phyloP scores from a whole-genome alignment of 2,888 invertebrate species.

The Mythimna vitellina region DNA sequence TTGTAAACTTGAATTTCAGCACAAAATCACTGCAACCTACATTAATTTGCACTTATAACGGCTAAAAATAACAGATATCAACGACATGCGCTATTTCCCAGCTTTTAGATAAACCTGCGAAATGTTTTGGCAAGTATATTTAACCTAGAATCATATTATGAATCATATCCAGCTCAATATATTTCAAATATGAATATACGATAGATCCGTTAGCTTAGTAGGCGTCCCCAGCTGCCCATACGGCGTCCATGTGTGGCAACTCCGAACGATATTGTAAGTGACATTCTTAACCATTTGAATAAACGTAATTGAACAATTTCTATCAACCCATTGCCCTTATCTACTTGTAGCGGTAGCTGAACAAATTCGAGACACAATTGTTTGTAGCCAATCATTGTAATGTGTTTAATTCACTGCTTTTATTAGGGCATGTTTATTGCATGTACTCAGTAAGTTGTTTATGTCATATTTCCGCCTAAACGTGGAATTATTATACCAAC shows the following conservation, averaged over 20 bases:
- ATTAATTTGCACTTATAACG: conserved; percentile 42
- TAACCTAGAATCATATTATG: conserved; percentile 61
- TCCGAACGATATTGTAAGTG: conserved; percentile 85
- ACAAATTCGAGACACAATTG: conserved; percentile 78
- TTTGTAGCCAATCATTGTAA: conserved; percentile 80
- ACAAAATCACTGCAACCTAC: conserved; percentile 15
- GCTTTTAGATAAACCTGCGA: conserved; percentile 51
- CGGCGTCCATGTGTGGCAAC: conserved; percentile 78
- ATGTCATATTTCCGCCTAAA: conserved; percentile 1
- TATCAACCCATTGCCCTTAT: conserved; percentile 88
- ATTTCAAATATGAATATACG: conserved; percentile 28
- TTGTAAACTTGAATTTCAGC: not conserved
- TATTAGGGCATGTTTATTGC: conserved; percentile 65
- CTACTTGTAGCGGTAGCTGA: conserved; percentile 72
- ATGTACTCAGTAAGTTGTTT: not conserved
- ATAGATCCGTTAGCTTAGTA: conserved; percentile 54
- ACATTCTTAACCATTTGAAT: conserved; percentile 88
- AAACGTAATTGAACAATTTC: conserved; percentile 89
- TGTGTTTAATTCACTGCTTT: conserved; percentile 72
- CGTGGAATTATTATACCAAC: conserved; percentile 13
- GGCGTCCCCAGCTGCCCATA: conserved; percentile 55
- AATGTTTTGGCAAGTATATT: conserved; percentile 55
- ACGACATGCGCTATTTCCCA: conserved; percentile 46
- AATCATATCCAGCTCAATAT: conserved; percentile 59
- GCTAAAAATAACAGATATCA: conserved; percentile 45